Conservation (phyloP, 1,140 invertebrate genomes). For the Idris sp. region DNA sequence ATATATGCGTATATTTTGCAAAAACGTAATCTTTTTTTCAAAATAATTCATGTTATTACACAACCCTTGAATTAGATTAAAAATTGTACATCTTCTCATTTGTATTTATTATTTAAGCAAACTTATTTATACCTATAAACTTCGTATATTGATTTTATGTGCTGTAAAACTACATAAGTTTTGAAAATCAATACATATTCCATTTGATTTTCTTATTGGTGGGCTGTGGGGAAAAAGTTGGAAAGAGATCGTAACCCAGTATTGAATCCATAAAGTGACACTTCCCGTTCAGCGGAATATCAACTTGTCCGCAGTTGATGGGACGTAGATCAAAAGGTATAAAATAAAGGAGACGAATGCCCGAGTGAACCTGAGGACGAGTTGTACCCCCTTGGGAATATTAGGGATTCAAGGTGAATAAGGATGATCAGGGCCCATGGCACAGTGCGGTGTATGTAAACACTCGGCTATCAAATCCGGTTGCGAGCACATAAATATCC, state of each 20-base stretch:
- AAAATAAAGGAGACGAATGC: slow-evolving; percentile 59
- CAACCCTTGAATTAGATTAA: too few relatives aligned
- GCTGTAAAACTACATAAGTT: slow-evolving; percentile 12
- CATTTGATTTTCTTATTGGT: slow-evolving; percentile 63
- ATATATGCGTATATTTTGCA: too few relatives aligned
- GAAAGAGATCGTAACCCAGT: slow-evolving; percentile 54
- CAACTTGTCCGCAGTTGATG: slow-evolving; percentile 66
- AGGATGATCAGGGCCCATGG: slow-evolving; percentile 57
- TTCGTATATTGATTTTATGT: too few relatives aligned
- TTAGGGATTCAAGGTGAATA: slow-evolving; percentile 74
- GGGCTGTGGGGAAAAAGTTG: slow-evolving; percentile 60
- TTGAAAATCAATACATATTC: slow-evolving; percentile 58
- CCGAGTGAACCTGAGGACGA: slow-evolving; percentile 54
- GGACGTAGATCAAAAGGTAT: slow-evolving; percentile 59
- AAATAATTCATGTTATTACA: too few relatives aligned
- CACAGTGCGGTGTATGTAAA: slow-evolving; percentile 62
- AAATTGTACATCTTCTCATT: too few relatives aligned
- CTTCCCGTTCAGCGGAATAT: slow-evolving; percentile 48
- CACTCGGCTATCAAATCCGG: slow-evolving; percentile 34
- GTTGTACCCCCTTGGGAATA: slow-evolving; percentile 66
- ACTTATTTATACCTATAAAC: slow-evolving; percentile 39
- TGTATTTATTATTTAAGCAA: too few relatives aligned
- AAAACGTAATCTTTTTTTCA: too few relatives aligned
- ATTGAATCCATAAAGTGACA: slow-evolving; percentile 69
- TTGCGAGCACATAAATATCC: slow-evolving; percentile 44